These are phyloP conservation scores for Caerostris extrusa DNA, from an alignment of 1,140 invertebrate genomes.

Conservation along the genomic window DNA sequence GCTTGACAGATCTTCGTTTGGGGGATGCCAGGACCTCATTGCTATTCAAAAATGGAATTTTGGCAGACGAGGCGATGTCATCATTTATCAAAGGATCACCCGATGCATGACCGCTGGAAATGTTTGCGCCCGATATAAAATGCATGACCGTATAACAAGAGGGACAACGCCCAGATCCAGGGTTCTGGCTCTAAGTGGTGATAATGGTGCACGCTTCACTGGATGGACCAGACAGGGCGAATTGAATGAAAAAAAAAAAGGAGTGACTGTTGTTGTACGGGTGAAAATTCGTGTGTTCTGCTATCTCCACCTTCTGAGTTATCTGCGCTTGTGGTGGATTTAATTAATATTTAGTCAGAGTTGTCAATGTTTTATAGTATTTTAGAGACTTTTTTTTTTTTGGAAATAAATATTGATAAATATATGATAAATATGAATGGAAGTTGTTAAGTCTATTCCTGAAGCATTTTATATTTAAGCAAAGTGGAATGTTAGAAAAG, in stretches of 20 bases:
- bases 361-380: neutral
- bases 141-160: constrained; percentile 73
- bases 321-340: neutral
- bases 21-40: constrained; percentile 50
- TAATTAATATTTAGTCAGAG: neutral
- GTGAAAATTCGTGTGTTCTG: neutral
- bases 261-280: neutral
- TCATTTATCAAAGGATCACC: constrained; percentile 70
- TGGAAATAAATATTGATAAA: too few relatives aligned
- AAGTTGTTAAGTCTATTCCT: too few relatives aligned
- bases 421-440: too few relatives aligned
- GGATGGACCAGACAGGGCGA: neutral
- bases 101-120: constrained; percentile 57
- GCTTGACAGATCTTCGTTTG: constrained; percentile 19
- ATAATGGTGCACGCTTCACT: constrained; percentile 58
- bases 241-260: constrained; percentile 11
- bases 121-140: constrained; percentile 73
- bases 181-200: neutral
- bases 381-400: too few relatives aligned
- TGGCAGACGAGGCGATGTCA: constrained; percentile 53
- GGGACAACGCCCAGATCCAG: constrained; percentile 58
- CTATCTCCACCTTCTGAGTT: neutral
- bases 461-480: too few relatives aligned
- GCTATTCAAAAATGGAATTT: constrained; percentile 71
- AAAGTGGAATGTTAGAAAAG: too few relatives aligned